These are phyloP conservation scores for Cetoscarus ocellatus DNA, from an alignment of 2,797 vertebrate species.

Conservation along the genomic window DNA sequence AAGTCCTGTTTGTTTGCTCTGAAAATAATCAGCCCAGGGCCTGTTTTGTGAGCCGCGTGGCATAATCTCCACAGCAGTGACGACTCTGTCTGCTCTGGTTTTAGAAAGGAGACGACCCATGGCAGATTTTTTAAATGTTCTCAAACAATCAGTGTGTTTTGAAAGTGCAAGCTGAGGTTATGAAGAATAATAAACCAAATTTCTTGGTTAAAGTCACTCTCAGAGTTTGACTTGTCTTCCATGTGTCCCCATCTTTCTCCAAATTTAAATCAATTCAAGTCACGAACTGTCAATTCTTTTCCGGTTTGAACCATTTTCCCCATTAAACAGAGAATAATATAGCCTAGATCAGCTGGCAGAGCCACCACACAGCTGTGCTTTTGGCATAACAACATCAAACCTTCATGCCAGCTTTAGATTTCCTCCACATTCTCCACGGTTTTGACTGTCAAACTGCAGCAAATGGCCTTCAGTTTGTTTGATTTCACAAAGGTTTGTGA, in stretches of 20 bases:
- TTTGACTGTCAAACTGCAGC: conserved; percentile 25
- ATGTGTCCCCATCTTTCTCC: conserved; percentile 38
- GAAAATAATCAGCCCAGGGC: conserved; percentile 65
- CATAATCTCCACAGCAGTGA: conserved; percentile 37
- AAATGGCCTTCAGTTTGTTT: conserved; percentile 36
- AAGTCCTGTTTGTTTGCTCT: conserved; percentile 78
- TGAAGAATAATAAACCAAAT: neutral
- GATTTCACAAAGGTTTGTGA: conserved; percentile 30
- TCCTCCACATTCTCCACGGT: conserved; percentile 39
- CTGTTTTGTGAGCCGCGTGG: conserved; percentile 59
- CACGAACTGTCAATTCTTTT: conserved; percentile 17
- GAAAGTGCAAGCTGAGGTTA: conserved; percentile 19
- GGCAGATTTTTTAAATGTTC: conserved; percentile 23
- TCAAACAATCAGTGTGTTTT: neutral
- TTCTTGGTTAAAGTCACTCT: neutral
- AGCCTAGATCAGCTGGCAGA: conserved; percentile 46
- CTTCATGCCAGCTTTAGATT: conserved; percentile 49
- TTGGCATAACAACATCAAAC: conserved; percentile 22
- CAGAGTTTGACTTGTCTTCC: conserved; percentile 11
- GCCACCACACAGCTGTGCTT: conserved; percentile 33
- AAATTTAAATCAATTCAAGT: conserved; percentile 36
- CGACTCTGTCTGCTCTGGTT: conserved; percentile 26
- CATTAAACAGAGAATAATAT: conserved; percentile 28
- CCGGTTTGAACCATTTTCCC: neutral
- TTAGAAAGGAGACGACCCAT: conserved; percentile 12